Evolutionary conservation across 1,140 invertebrate genomes (phyloP).

Genomic region (Druon quercuslanigerum): DNA sequence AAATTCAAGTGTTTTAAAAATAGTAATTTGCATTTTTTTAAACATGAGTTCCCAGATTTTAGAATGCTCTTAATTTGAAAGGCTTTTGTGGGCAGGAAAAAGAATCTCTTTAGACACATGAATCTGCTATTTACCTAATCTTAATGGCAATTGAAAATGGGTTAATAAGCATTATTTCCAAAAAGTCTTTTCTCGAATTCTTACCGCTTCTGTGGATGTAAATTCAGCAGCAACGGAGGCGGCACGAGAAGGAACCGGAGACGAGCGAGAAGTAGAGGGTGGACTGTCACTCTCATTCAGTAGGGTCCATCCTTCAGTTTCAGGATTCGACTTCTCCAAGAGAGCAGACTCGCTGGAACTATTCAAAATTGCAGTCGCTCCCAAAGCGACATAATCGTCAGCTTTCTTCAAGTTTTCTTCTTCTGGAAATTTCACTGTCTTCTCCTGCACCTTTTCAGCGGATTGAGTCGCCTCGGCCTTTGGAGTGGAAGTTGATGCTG

Average conservation of each 20-base stretch:
- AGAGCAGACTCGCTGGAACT: background rate
- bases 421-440: background rate
- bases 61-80: too few species aligned
- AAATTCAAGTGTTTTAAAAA: too few species aligned
- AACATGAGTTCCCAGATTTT: too few species aligned
- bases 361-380: background rate
- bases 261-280: background rate
- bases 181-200: too few species aligned
- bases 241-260: background rate
- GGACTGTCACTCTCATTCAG: slow-evolving; percentile 51
- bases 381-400: background rate
- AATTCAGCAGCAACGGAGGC: slow-evolving; percentile 35
- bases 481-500: background rate
- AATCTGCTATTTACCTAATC: too few species aligned
- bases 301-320: slow-evolving; percentile 65
- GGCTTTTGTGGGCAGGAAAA: too few species aligned
- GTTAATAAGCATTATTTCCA: too few species aligned
- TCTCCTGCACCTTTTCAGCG: background rate
- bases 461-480: slow-evolving; percentile 37
- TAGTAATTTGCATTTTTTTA: too few species aligned
- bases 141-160: too few species aligned
- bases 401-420: background rate
- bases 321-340: slow-evolving; percentile 33
- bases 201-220: background rate
- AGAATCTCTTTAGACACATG: too few species aligned